Percentiles rank a stretch among this genome's conserved stretches.
Conservation (phyloP, 92 coral and sea anemone species). For the Epizoanthus scotinus region DNA sequence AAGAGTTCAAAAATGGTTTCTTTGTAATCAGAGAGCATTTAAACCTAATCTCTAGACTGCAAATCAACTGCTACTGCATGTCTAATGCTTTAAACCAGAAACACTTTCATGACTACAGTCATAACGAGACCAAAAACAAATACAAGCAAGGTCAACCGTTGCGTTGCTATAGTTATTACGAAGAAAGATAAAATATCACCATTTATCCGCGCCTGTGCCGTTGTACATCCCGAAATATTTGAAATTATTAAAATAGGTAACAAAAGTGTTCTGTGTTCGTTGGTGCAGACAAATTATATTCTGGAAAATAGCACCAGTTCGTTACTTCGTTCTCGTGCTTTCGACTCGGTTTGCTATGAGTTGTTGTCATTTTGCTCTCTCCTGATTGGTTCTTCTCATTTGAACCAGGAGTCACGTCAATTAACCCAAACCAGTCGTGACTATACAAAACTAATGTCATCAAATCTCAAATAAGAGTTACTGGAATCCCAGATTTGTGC, state of each 20-base stretch:
- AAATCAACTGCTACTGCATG: too few species aligned
- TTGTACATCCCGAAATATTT: too few species aligned
- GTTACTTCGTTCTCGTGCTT: not conserved
- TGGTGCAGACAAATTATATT: not conserved
- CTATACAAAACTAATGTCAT: constrained; percentile 76
- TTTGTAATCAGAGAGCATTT: too few species aligned
- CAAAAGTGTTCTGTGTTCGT: not conserved
- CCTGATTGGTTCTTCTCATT: constrained; percentile 60
- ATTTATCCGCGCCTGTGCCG: not conserved
- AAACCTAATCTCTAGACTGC: too few species aligned
- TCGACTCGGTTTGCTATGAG: constrained; percentile 3
- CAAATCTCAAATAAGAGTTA: constrained; percentile 69
- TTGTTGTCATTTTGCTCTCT: not conserved
- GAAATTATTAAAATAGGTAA: too few species aligned
- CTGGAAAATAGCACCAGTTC: not conserved
- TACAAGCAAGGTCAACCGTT: not conserved
- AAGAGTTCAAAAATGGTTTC: too few species aligned
- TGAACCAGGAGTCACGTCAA: constrained; percentile 77
- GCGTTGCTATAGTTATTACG: not conserved
- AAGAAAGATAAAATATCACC: not conserved
- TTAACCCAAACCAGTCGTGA: constrained; percentile 83
- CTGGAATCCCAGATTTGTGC: constrained; percentile 33
- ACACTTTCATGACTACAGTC: not conserved
- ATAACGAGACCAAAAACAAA: not conserved
- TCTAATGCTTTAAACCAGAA: not conserved